phyloP scores from a whole-genome alignment of 2,888 invertebrate species.

The Anthophora plumipes region DNA sequence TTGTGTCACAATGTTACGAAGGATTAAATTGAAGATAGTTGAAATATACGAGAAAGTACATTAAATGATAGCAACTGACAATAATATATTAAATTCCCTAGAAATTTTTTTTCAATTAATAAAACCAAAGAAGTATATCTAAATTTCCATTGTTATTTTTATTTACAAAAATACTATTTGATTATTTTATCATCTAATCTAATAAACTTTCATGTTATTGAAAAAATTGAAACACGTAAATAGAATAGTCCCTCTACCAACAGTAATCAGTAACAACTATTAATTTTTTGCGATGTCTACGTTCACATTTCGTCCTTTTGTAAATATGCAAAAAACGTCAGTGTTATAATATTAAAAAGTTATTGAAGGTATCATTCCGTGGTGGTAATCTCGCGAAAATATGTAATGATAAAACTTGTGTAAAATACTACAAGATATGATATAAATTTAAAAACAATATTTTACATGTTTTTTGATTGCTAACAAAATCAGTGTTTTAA shows the following conservation, averaged over 20 bases:
- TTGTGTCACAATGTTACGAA: background rate
- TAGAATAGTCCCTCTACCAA: background rate
- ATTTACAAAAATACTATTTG: background rate
- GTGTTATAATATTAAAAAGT: background rate
- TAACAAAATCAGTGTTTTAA: slow-evolving; percentile 4
- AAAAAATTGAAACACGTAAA: background rate
- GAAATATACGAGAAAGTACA: background rate
- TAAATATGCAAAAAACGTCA: background rate
- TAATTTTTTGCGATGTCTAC: background rate
- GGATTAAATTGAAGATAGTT: background rate
- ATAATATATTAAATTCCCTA: background rate
- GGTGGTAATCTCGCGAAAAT: background rate
- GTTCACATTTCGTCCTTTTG: background rate
- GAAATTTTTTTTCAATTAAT: slow-evolving; percentile 3
- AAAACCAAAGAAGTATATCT: background rate
- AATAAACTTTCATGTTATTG: background rate
- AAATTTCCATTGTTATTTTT: background rate
- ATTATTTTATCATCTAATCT: background rate
- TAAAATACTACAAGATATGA: background rate
- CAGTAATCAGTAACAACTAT: background rate
- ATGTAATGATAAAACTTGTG: background rate
- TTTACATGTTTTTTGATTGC: background rate
- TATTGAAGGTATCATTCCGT: background rate
- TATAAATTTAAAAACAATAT: background rate
- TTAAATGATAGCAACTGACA: too few species aligned